phyloP scores from a whole-genome alignment of 1,140 invertebrate genomes.

The Meloidogyne floridensis region DNA sequence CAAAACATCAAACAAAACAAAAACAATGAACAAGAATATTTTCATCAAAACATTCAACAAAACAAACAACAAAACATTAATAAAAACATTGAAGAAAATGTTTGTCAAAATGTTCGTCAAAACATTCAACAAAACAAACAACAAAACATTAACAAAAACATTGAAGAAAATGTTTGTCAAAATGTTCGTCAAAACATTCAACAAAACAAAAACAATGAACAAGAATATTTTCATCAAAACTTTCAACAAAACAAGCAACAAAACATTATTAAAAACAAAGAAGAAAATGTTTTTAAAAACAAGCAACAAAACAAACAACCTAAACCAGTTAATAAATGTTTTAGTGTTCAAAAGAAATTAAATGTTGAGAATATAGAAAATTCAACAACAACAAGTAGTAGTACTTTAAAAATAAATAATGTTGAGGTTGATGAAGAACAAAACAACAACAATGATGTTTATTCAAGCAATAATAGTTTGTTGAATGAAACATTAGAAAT shows the following conservation, averaged over 20 bases:
- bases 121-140: not conserved
- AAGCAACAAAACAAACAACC: not conserved
- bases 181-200: not conserved
- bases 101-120: too few relatives aligned
- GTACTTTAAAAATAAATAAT: not conserved
- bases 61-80: too few relatives aligned
- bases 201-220: not conserved
- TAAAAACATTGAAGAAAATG: too few relatives aligned
- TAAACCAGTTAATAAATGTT: not conserved
- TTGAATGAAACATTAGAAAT: not conserved
- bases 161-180: too few relatives aligned
- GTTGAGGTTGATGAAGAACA: not conserved
- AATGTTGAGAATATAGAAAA: not conserved
- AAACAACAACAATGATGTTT: not conserved
- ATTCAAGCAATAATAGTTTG: not conserved
- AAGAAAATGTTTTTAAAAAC: too few relatives aligned
- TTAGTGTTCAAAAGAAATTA: not conserved
- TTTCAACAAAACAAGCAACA: too few relatives aligned
- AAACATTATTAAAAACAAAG: too few relatives aligned
- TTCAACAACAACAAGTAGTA: not conserved
- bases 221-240: not conserved
- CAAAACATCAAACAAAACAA: too few relatives aligned
- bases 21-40: too few relatives aligned
- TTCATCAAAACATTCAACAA: too few relatives aligned
- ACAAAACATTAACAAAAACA: not conserved